Conservation (phyloP, 2,888 invertebrate species). For the Calephelis perditalis region DNA sequence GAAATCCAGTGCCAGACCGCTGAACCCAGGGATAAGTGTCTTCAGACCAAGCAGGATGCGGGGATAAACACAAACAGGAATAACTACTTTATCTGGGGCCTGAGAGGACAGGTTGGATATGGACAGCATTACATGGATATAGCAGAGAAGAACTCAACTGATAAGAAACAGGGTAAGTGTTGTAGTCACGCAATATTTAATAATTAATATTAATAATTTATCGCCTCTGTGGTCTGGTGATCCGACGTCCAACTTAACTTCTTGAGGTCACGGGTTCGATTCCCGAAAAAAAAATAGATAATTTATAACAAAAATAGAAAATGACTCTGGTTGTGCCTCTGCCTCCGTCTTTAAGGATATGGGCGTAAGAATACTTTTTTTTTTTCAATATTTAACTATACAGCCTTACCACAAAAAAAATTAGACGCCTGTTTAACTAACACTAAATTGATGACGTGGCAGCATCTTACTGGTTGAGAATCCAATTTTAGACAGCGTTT, state of each 20-base stretch:
- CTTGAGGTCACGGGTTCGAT: neutral
- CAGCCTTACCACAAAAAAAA: no score
- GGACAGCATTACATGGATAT: conserved; percentile 72
- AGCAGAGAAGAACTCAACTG: conserved; percentile 27
- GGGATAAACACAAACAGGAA: conserved; percentile 44
- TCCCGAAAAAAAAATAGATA: neutral
- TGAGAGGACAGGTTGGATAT: conserved; percentile 73
- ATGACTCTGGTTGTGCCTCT: no score
- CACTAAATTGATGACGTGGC: no score
- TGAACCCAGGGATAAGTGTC: conserved; percentile 52
- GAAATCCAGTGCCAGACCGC: conserved; percentile 81
- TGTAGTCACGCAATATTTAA: neutral
- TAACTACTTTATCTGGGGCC: conserved; percentile 72
- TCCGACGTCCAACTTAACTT: no score
- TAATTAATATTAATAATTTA: neutral
- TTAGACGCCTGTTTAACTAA: no score
- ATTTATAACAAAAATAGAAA: no score
- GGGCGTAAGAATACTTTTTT: no score
- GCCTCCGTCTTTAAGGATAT: no score
- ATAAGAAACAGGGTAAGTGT: conserved; percentile 40
- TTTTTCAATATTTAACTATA: no score
- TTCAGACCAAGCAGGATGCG: conserved; percentile 53
- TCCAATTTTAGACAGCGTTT: no score
- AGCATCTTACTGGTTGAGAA: no score
- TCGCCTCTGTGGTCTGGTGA: no score